Base-by-base conservation (phyloP, 30 jellyfish, hydroid and myxozoan species). In the Turritopsis rubra region DNA sequence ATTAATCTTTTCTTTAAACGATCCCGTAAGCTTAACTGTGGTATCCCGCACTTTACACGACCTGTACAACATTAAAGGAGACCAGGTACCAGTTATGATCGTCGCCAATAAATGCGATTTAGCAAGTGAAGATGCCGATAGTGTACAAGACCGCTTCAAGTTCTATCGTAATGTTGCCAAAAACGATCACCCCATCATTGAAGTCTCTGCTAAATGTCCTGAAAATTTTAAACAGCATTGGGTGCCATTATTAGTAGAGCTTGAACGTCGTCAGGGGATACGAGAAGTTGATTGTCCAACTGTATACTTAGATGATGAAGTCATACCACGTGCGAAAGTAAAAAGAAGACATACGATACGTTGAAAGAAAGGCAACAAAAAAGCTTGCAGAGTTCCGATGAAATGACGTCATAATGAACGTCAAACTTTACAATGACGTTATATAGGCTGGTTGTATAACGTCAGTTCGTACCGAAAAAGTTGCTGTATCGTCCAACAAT, bases 101-200 rank as follows among this genome's bases (percentile, higher is more conserved):
- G 30, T 77, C 16, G 85, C 85, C 25, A 77, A 77, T 30, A 77
- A 77, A 77, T 77, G 26, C n/a, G 85, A 77, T 29, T 25, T 77
- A 77, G 85, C 85, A 0, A 29, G 66, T 25, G 53, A 77, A 28
- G 85, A 77, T 29, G 85, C 41, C 18, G 71, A 77, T 16, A 77
- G 85, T 30, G 53, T 77, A n/a, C 66, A 77, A 7, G 71, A 29
- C 20, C 3, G 85, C 9, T 77, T 26, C 18, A 23, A 60, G 73
- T 77, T 77, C 29, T 77, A 77, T 21, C 41, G 72, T 26, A 25
- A 77, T 28, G 72, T 77, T 18, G 41, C 85, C 28, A 77, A 60
- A 29, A 27, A n/a, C 0, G 85, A 77, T 29, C 72, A 77, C 71
- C 85, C 85, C 0, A 26, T 60, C 27, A 77, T 77, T 29, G 85